Evolutionary conservation across 2,888 invertebrate species (phyloP), one percentile per base, ranked within the genome.

Genomic region (Machimus rusticus): DNA sequence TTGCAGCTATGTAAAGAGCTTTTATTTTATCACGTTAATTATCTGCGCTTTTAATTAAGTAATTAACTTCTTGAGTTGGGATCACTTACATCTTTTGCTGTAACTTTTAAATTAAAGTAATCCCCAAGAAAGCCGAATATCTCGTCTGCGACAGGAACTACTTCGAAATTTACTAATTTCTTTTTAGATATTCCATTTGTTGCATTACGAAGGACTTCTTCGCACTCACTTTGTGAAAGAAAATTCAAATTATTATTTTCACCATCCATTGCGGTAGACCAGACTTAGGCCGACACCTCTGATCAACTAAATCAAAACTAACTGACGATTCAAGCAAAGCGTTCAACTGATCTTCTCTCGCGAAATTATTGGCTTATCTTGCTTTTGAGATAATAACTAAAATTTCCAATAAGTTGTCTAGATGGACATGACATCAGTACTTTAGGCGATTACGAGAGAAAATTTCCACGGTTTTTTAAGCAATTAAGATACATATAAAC

Each of bases 91-190:
- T n/a, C 34, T 51, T 66, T 74, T 5, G 55, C 86, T 6, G 5
- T 28, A 12, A 92, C 86, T 3, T 79, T 37, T 1, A 92, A 82
- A 12, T 90, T 90, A 74, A 90, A 92, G 85, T 92, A 92, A 77
- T 92, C 92, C 0, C 92, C 92, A 91, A 92, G 91, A 85, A 90
- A 92, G 0, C 92, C 92, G 74, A 91, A 86, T 0, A 91, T 88
- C 0, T 91, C 91, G n/a, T 86, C 90, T 0, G 91, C 89, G 0
- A 90, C 90, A 0, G 88, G 88, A 14, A 87, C 87, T 0, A 92
- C 87, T 16, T 89, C 86, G 9, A 88, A 89, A 2, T 89, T 86
- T 14, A 89, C 37, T 0, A 91, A 76, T 14, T 88, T 87, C 12
- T 81, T 74, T 9, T 81, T 51, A 4, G 87, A 76, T 19, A 89